Base-by-base conservation (phyloP, 2,113 vertebrate genomes). In the Micromys minutus region DNA sequence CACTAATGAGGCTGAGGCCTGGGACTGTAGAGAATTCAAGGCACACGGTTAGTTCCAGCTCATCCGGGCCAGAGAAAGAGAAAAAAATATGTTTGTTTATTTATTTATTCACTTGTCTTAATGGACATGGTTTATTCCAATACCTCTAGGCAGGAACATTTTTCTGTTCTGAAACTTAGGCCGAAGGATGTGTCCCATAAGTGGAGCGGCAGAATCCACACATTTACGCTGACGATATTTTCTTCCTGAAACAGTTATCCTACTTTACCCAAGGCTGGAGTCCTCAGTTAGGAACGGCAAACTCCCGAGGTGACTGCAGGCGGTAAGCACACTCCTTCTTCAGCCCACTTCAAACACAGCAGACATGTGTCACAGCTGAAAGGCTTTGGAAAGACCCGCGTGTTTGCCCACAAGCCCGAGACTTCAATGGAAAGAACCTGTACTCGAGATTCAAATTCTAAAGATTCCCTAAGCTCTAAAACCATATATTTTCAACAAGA, bases 381-480 rank as follows among this genome's bases (percentile, higher is more conserved):
- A 96, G 26, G n/a, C 88, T 89, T 76, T 65, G 55, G 31, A 87
- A 87, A 94, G 47, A 39, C 10, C 50, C 42, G 26, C 19, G 75
- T 89, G 76, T 92, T 84, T 77, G 39, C 89, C 95, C 1, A 81
- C 39, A 65, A 90, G 67, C 21, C 89, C 52, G n/a, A 94, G 39
- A 92, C 47, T 67, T 93, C 16, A 83, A 76, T 42, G 47, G 83
- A 42, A 95, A 90, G 87, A 96, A 74, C 24, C 52, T 52, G 4
- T 52, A 57, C 7, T 4, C 29, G 21, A 93, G 57, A 87, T 4
- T 29, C 74, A 96, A 93, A 91, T 86, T 77, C 67, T 87, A 89
- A 93, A 94, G 67, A 71, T 52, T 84, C 50, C 42, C 83, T 7
- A 86, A 95, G 87, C 55, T 87, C 72, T 36, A 89, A 96, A 87